Evolutionary conservation across 2,113 vertebrate species (phyloP).

Genomic region (Sus scrofa): T2T-Sscrofa CM000830.6:117937001-117937500

Average conservation of each 20-base stretch:
- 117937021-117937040: neutral
- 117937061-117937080: conserved; percentile 64
- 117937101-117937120: neutral
- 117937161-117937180: neutral
- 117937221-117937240: no score
- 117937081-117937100: neutral
- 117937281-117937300: neutral
- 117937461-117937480: neutral
- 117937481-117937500: neutral
- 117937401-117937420: neutral
- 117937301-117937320: neutral
- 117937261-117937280: neutral
- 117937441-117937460: neutral
- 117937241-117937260: neutral
- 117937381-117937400: neutral
- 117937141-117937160: neutral
- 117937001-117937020: neutral
- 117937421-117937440: neutral
- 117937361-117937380: neutral
- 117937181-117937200: neutral
- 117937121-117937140: neutral
- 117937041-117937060: conserved; percentile 21
- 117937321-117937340: neutral
- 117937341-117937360: neutral
- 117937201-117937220: neutral